phyloP scores from a whole-genome alignment of 2,113 vertebrate species.

The Murina feae region DNA sequence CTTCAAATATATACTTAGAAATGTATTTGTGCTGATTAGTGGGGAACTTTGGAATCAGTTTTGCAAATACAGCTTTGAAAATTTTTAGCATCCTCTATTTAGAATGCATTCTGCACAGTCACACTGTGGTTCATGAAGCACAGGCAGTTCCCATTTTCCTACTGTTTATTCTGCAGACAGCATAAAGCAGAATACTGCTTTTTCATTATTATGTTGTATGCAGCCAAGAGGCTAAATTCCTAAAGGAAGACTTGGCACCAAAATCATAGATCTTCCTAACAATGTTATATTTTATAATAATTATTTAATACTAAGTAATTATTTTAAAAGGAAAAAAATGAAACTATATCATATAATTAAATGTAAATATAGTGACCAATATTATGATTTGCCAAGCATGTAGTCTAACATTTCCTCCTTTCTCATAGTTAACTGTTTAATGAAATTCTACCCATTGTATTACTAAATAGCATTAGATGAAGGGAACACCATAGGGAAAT shows the following conservation, averaged over 20 bases:
- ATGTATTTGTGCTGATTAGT: constrained; percentile 21
- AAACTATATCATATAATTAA: constrained; percentile 8
- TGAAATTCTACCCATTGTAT: not conserved
- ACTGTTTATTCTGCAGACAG: constrained; percentile 6
- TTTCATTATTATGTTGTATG: constrained; percentile 48
- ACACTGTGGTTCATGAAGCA: not conserved
- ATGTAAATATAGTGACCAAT: not conserved
- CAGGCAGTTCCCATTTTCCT: not conserved
- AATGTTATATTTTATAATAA: not conserved
- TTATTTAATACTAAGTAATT: constrained; percentile 34
- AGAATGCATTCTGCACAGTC: not conserved
- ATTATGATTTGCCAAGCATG: not conserved
- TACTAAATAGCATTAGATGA: not conserved
- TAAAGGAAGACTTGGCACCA: not conserved
- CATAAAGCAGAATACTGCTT: constrained; percentile 30
- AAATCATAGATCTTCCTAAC: constrained; percentile 26
- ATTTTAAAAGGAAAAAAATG: constrained; percentile 22
- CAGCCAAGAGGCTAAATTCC: not conserved
- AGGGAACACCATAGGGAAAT: not conserved
- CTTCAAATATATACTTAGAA: not conserved
- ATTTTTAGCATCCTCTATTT: not conserved
- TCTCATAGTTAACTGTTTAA: not conserved
- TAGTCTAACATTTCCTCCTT: constrained; percentile 26
- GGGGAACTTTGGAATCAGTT: not conserved
- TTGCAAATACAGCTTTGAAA: constrained; percentile 18